A percentile compares a stretch with the other conserved stretches of the same genome.
These are phyloP conservation scores for Mastomys coucha DNA, from an alignment of 2,113 vertebrate genomes.

Conservation along the genomic window DNA sequence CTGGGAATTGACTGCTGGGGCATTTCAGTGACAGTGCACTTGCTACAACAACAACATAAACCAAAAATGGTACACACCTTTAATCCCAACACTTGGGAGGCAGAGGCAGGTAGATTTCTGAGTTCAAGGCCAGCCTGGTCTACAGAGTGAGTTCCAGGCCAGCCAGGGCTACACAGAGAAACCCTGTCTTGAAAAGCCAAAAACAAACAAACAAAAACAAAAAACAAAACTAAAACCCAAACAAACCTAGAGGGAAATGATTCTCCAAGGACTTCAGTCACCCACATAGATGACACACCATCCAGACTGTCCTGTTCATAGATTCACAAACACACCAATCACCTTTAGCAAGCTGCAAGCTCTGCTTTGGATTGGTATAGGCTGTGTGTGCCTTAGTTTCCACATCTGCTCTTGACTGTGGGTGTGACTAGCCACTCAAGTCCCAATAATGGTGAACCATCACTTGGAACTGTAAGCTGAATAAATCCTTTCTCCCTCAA, in stretches of 20 bases:
- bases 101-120: too few species aligned
- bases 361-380: neutral
- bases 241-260: neutral
- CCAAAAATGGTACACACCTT: too few species aligned
- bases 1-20: too few species aligned
- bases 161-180: too few species aligned
- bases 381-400: neutral
- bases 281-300: neutral
- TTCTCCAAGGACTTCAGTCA: neutral
- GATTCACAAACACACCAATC: neutral
- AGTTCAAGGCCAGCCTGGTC: too few species aligned
- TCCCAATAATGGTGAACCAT: neutral
- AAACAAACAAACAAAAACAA: too few species aligned
- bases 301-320: neutral
- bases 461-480: neutral
- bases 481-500: neutral
- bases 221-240: neutral
- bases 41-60: neutral
- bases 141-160: too few species aligned
- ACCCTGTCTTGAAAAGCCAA: too few species aligned
- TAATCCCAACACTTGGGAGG: too few species aligned
- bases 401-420: neutral
- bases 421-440: neutral
- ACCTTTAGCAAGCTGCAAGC: neutral
- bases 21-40: neutral